Evolutionary conservation across 2,888 invertebrate species (phyloP), one percentile per base, ranked within the genome.

Genomic region (Idaea biselata): DNA sequence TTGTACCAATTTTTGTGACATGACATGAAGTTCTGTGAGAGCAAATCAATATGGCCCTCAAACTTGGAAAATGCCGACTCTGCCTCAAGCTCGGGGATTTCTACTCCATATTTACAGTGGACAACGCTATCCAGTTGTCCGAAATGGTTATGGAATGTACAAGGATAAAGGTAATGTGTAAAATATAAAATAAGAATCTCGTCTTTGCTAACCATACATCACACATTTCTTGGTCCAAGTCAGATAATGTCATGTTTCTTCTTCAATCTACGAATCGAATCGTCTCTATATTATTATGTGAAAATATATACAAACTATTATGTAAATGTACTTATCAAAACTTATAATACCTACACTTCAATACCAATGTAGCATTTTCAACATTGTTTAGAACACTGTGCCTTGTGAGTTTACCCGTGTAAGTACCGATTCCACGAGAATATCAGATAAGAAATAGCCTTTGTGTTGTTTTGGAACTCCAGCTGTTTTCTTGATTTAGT

Each of bases 111-210:
- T 93, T 92, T 71, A 89, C 93, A 63, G 82, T 88, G 77, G 93
- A 93, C 82, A 92, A 91, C 80, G 83, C 87, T 53, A 68, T 92
- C 54, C 93, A 91, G 72, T 83, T 93, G 16, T 87, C 93, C 32
- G 92, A 92, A 68, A 93, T 93, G 93, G 93, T 88, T 63, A 93
- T 93, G 93, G 93, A 92, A 72, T 93, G 93, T 72, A 80, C 93
- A 60, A 81, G 83, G 67, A 84, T 93, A 67, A 92, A 92, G 80
- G 92, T 91, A 81, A 82, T 84, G 73, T 14, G n/a, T 31, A 11
- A 25, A 5, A 25, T 25, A 5, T 3, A 25, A 5, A 25, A 7
- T 44, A 44, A 44, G 11, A 44, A 44, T 44, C 7, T 32, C 32
- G 11, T 44, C 44, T 14, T 14, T 14, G 2, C 3, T 44, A 1